A percentile compares a stretch with the other conserved stretches of the same genome.
phyloP scores from a whole-genome alignment of 2,888 invertebrate species.

The Sclerodermus sp. region DNA sequence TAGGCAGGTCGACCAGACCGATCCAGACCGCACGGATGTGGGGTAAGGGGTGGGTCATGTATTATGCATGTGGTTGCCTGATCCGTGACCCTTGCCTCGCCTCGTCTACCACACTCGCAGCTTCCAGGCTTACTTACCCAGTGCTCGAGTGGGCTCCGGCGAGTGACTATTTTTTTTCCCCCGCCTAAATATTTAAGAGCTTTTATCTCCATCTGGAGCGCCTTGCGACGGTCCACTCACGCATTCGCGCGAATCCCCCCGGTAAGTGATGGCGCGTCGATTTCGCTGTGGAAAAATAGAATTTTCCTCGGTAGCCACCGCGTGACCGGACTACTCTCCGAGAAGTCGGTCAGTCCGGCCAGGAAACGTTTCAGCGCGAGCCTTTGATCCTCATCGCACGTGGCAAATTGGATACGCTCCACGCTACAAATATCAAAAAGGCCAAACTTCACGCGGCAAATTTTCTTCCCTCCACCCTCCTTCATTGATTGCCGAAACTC shows the following conservation, averaged over 20 bases:
- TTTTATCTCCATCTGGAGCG: conserved; percentile 22
- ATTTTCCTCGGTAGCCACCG: conserved; percentile 7
- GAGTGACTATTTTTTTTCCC: conserved; percentile 5
- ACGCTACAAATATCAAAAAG: too few relatives aligned
- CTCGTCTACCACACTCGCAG: conserved; percentile 6
- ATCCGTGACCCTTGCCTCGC: conserved; percentile 36
- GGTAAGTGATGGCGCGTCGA: conserved; percentile 2
- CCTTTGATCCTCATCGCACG: too few relatives aligned
- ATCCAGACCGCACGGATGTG: not conserved
- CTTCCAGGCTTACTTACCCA: conserved; percentile 16
- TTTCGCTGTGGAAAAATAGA: conserved; percentile 10
- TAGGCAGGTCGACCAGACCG: too few relatives aligned
- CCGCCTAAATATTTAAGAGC: conserved; percentile 38
- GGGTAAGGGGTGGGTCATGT: conserved; percentile 26
- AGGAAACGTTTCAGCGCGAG: not conserved
- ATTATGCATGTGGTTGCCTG: conserved; percentile 39
- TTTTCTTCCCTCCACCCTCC: too few relatives aligned
- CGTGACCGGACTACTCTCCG: conserved; percentile 7
- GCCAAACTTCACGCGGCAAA: too few relatives aligned
- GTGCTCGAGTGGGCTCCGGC: too few relatives aligned
- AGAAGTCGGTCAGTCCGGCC: not conserved
- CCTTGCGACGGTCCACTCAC: not conserved
- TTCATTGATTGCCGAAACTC: too few relatives aligned
- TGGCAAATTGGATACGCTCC: too few relatives aligned
- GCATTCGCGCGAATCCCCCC: too few relatives aligned